Evolutionary conservation across 1,140 invertebrate species (phyloP).

Genomic region (Aphis gossypii): DNA sequence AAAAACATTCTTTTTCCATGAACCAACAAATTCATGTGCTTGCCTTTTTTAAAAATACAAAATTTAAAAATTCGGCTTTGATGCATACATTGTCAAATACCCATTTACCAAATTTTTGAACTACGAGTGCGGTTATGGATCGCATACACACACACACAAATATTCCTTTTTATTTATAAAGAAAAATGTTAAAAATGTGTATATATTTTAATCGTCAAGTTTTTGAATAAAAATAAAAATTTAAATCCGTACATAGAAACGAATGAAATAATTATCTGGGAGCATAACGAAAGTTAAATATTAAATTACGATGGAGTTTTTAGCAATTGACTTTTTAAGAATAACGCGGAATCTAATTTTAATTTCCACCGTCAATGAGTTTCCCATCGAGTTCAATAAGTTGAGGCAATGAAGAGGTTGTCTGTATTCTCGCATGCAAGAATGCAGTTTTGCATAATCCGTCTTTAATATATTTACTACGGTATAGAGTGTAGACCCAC

Average conservation of each 20-base stretch:
- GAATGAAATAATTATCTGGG: neutral
- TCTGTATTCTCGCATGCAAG: neutral
- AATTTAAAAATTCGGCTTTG: no score
- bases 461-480: neutral
- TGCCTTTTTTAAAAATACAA: no score
- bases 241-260: neutral
- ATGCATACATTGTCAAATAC: no score
- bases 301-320: neutral
- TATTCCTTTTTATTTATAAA: no score
- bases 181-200: no score
- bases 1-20: no score
- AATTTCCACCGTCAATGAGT: conserved; percentile 11
- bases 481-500: neutral
- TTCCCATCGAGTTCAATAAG: neutral
- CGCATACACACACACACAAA: no score
- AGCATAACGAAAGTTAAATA: neutral
- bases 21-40: no score
- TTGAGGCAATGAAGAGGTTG: neutral
- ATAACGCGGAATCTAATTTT: neutral
- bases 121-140: no score
- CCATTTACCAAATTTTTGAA: no score
- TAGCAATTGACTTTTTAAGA: neutral
- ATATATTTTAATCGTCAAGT: neutral
- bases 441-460: conserved; percentile 35
- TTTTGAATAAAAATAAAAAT: neutral